Percentiles rank a stretch among this genome's conserved stretches.
These are phyloP conservation scores for Agraylea sexmaculata DNA, from an alignment of 1,140 invertebrate genomes.

Conservation along the genomic window DNA sequence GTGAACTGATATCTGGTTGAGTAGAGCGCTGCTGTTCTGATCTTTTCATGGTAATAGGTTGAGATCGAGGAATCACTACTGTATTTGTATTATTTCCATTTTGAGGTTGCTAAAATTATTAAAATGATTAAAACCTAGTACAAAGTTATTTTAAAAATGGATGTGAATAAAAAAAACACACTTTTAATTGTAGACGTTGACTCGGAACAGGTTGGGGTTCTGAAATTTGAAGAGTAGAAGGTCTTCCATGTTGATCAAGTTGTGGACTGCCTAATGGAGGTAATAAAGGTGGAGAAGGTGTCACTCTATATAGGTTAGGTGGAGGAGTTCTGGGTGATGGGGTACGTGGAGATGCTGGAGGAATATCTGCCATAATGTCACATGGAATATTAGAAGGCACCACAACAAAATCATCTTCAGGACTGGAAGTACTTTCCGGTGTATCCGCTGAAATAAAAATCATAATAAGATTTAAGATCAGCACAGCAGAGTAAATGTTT, in stretches of 20 bases:
- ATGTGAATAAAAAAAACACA: background rate
- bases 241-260: constrained; percentile 28
- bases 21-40: constrained; percentile 49
- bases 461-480: too few relatives aligned
- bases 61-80: constrained; percentile 59
- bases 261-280: constrained; percentile 36
- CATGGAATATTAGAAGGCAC: constrained; percentile 61
- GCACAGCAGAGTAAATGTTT: too few relatives aligned
- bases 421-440: constrained; percentile 42
- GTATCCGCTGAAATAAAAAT: constrained; percentile 28
- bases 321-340: constrained; percentile 16
- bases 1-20: constrained; percentile 67
- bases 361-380: constrained; percentile 36
- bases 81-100: constrained; percentile 25
- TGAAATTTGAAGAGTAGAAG: constrained; percentile 56
- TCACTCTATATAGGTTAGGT: constrained; percentile 9
- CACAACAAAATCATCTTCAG: constrained; percentile 79
- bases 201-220: constrained; percentile 72
- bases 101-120: constrained; percentile 24
- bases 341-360: constrained; percentile 27
- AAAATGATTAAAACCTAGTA: constrained; percentile 4
- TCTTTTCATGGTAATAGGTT: constrained; percentile 70
- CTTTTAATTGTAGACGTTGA: constrained; percentile 34
- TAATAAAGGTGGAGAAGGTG: constrained; percentile 4
- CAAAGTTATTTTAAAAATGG: background rate